These are phyloP conservation scores for Palythoa grandiflora DNA, from an alignment of 92 coral and sea anemone genomes.

Conservation along the genomic window DNA sequence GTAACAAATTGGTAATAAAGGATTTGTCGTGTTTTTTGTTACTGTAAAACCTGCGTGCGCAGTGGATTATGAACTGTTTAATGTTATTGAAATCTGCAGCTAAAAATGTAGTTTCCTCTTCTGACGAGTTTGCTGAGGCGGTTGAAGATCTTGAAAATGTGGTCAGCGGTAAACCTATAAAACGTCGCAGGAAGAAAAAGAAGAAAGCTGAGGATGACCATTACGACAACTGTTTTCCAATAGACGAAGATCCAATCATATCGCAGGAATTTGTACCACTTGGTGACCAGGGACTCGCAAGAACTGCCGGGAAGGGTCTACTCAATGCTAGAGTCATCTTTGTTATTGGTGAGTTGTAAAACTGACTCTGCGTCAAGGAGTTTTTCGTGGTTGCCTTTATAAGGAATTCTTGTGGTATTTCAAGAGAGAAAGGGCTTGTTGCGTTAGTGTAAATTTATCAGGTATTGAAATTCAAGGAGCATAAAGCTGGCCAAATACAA, in stretches of 20 bases:
- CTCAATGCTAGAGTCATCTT: constrained; percentile 91
- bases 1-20: too few species aligned
- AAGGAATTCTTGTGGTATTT: too few species aligned
- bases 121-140: constrained; percentile 83
- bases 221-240: constrained; percentile 61
- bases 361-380: not conserved
- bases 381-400: too few species aligned
- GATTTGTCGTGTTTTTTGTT: too few species aligned
- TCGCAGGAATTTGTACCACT: constrained; percentile 86
- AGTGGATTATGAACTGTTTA: too few species aligned
- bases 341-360: constrained; percentile 82
- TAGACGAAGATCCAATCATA: constrained; percentile 75
- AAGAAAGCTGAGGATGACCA: constrained; percentile 64
- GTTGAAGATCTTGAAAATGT: constrained; percentile 86
- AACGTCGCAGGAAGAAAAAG: constrained; percentile 72
- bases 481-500: not conserved
- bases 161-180: constrained; percentile 74
- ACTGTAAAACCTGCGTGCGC: too few species aligned
- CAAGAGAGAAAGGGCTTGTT: too few species aligned
- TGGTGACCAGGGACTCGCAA: constrained; percentile 75
- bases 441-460: too few species aligned
- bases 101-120: constrained; percentile 65
- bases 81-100: not conserved
- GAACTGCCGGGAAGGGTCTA: constrained; percentile 83
- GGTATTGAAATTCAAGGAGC: not conserved